These are phyloP conservation scores for Pseudococcus longispinus DNA, from an alignment of 2,888 invertebrate species.

Conservation along the genomic window DNA sequence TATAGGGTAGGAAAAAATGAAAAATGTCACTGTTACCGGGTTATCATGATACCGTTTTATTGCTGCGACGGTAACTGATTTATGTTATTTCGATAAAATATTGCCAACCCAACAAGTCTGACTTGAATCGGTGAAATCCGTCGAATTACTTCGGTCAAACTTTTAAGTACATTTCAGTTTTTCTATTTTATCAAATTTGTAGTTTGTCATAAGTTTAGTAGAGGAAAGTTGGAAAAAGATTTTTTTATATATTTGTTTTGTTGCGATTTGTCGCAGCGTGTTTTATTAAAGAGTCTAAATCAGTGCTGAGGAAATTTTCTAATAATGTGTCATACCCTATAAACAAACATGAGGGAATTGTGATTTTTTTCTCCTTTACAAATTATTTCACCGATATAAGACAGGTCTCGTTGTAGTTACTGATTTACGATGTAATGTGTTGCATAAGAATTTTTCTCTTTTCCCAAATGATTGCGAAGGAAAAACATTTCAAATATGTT, in stretches of 20 bases:
- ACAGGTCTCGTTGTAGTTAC: neutral
- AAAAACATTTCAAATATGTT: neutral
- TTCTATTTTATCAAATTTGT: constrained; percentile 44
- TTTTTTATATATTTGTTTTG: constrained; percentile 23
- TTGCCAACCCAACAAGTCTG: constrained; percentile 37
- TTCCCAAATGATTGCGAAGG: neutral
- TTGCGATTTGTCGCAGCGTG: neutral
- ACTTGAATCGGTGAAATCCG: constrained; percentile 32
- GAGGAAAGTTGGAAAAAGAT: constrained; percentile 1
- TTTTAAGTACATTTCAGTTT: constrained; percentile 35
- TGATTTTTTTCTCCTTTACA: neutral
- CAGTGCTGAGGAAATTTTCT: neutral
- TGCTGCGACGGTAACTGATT: constrained; percentile 17
- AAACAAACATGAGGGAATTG: neutral
- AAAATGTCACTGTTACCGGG: constrained; percentile 8
- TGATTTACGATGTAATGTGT: neutral
- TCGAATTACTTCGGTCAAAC: constrained; percentile 42
- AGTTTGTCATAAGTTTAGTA: constrained; percentile 21
- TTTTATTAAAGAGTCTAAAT: constrained; percentile 2
- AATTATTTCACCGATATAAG: constrained; percentile 17
- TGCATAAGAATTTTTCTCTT: neutral
- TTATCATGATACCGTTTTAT: constrained; percentile 35
- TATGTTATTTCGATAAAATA: constrained; percentile 42
- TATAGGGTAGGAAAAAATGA: neutral
- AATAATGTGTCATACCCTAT: constrained; percentile 4